Base-by-base conservation (phyloP, 2,113 vertebrate species). In the Theristicus caerulescens region DNA sequence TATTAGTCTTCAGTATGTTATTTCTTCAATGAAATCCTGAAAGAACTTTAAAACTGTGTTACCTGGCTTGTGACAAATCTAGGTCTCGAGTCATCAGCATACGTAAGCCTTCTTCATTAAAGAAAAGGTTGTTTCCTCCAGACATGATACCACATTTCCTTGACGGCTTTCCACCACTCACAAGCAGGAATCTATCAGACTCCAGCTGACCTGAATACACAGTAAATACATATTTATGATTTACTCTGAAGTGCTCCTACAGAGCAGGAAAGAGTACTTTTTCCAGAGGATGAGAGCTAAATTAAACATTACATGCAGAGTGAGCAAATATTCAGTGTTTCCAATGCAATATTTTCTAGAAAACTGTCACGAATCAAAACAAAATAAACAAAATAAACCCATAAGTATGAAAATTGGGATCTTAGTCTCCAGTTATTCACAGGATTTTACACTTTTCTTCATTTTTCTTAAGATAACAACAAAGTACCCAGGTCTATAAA, bases 101-200 rank as follows among this genome's bases (percentile, higher is more conserved):
- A 51, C 99, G 99, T 59, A 99, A 97, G 47, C 99, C 99, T 73
- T 99, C 99, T 94, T 99, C 99, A 1, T 99, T 99, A 96, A 99
- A 99, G 97, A 99, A 99, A 80, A 99, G 98, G 95, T 99, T 99
- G 97, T 99, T 99, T 94, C 99, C 99, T 86, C 99, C 99, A 67
- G 99, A 99, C 97, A 99, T 99, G 94, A 99, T 99, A 3, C 99
- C 99, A 90, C 99, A 99, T 98, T 99, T 99, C 88, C 99, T 98
- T 88, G 99, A 99, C 5, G 99, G 99, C 94, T 99, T 99, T 65
- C 99, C 99, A 9, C 99, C 99, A 85, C 99, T 99, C 95, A 99
- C 98, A 58, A 99, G 95, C 73, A 98, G 96, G 96, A 99, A 99
- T 96, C 98, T 98, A 74, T 99, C 98, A 0, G 98, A 98, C 92